Base-by-base conservation (phyloP, 2,113 vertebrate species). In the Deroptyus accipitrinus region DNA sequence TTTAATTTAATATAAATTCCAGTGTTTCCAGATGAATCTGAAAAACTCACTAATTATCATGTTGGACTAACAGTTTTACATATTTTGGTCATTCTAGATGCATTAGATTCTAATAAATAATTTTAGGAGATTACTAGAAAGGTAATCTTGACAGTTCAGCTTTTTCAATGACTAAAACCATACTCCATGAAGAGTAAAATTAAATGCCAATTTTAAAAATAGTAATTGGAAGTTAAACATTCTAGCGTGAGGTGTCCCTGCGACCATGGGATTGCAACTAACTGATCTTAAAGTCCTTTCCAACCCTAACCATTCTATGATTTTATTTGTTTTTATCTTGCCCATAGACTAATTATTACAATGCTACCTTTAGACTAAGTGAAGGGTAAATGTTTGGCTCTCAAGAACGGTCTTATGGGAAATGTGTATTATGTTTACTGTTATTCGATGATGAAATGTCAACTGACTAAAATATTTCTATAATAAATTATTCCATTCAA, bases 401-500 rank as follows among this genome's bases (percentile, higher is more conserved):
- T 93, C 79, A 88, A 97, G 89, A 96, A 93, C 1, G 14, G 92
- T 95, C 87, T 97, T 97, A 97, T 94, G 92, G 96, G 96, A 98
- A 98, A 96, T 84, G 91, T 92, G 78, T 73, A 92, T 92, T 96
- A 93, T 92, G 92, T 93, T 98, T 97, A 97, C 87, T 95, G 96
- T 94, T 97, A 97, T 88, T 95, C 95, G 95, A 97, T 93, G 94
- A 98, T 80, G 93, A 97, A 97, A 96, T 90, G 87, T 95, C 92
- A 97, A 95, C 85, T 94, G 73, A 96, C 72, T 96, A 55, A 97
- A 97, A 97, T 97, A 97, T 91, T 96, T 95, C 84, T 94, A 57
- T 81, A 96, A 95, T 96, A 96, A 97, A 96, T 98, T 91, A 97
- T 89, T 95, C 92, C 70, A 95, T 96, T 97, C 96, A 97, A 96